These are phyloP conservation scores for Actinernus sp. DNA, from an alignment of 92 coral and sea anemone genomes.

Conservation along the genomic window DNA sequence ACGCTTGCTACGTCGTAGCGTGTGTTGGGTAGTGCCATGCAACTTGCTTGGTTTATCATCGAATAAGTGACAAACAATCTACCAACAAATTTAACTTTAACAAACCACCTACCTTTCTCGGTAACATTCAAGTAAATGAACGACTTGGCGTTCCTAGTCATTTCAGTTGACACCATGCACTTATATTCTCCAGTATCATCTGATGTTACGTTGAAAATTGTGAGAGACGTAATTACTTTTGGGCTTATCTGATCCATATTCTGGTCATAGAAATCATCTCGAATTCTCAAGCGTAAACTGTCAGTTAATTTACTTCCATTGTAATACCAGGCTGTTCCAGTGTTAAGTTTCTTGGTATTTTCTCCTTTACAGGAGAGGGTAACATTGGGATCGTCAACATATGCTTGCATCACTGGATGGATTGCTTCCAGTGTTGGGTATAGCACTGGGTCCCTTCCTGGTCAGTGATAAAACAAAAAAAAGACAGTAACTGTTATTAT, in stretches of 20 bases:
- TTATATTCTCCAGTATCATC: conserved; percentile 46
- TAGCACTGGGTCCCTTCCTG: no score
- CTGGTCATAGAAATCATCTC: conserved; percentile 1
- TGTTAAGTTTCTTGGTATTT: not conserved
- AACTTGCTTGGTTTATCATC: no score
- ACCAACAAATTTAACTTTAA: no score
- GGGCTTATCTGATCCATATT: not conserved
- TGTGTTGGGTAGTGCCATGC: no score
- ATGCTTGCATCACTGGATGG: not conserved
- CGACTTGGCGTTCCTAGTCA: not conserved
- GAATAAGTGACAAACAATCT: no score
- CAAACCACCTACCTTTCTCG: conserved; percentile 8
- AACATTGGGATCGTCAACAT: conserved; percentile 10
- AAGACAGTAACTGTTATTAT: no score
- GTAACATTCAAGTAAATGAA: conserved; percentile 7
- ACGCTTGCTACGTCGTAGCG: no score
- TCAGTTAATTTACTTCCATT: conserved; percentile 31
- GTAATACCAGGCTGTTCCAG: conserved; percentile 27
- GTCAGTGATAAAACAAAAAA: no score
- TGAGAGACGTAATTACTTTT: conserved; percentile 35
- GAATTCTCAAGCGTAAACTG: not conserved
- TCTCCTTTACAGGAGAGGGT: conserved; percentile 13
- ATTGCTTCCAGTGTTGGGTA: conserved; percentile 15
- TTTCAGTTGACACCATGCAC: conserved; percentile 8
- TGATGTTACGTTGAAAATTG: conserved; percentile 8